Evolutionary conservation across 2,113 vertebrate genomes (phyloP), one percentile per base, ranked within the genome.

Genomic region (Uropsilus gracilis): DNA sequence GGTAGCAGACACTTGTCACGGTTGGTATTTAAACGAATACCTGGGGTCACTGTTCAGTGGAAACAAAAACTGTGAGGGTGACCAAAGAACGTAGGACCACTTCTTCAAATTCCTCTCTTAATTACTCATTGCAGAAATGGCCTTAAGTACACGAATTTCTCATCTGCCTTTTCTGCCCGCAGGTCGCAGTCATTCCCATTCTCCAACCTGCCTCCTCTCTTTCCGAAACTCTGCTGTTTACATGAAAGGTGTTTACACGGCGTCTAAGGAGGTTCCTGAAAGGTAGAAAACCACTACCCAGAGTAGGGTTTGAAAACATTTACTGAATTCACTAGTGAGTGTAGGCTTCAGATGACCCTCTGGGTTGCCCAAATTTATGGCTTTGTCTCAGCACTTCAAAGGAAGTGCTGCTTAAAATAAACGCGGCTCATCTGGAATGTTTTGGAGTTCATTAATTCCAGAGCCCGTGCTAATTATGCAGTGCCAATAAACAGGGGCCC

Each of bases 351-450:
- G 83, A 75, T 86, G 90, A 90, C 44, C 75, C 32, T 71, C 30
- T n/a, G 42, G 53, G 94, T 88, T 64, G 22, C 37, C 87, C 46
- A 57, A 68, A 50, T 92, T 81, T 86, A 94, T 50, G 92, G 76
- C 92, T 94, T 88, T 86, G 81, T 88, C 78, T 90, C 55, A 46
- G 90, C 37, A 97, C 89, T 94, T 96, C 75, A 97, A 94, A 95
- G 72, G 76, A 77, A 89, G 42, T 42, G 48, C 34, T 89, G 84
- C 86, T 89, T 76, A 44, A 61, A 83, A 91, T 66, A 66, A 83
- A 94, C 90, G 92, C 75, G 89, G 59, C 34, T 91, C 88, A 81
- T 93, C 78, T 68, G 69, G 83, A 83, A 93, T 89, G 94, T 63
- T 95, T 87, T 89, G 75, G 72, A 89, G 75, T 86, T 97, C 83